Conservation (phyloP, 1,140 invertebrate species). For the Aphaenogaster ashmeadi region DNA sequence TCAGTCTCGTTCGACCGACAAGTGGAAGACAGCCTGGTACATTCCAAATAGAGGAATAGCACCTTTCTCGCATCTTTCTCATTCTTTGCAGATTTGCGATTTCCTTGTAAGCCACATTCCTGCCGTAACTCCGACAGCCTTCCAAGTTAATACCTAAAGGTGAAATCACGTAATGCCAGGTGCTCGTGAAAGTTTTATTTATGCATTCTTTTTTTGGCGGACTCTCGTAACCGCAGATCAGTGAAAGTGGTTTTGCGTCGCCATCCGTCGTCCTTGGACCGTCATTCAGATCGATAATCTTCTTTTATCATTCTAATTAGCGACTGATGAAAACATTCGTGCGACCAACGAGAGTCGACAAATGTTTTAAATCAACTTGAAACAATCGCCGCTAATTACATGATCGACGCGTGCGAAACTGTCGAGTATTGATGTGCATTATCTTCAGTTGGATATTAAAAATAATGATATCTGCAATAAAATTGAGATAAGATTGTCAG, state of each 20-base stretch:
- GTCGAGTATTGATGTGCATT: not conserved
- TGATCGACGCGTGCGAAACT: not conserved
- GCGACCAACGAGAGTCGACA: not conserved
- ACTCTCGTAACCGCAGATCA: not conserved
- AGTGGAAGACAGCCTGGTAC: not conserved
- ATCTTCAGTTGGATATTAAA: not conserved
- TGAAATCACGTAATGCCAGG: constrained; percentile 24
- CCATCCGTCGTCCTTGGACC: not conserved
- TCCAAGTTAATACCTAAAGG: not conserved
- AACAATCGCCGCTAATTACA: constrained; percentile 9
- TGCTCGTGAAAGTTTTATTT: constrained; percentile 44
- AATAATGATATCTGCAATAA: not conserved
- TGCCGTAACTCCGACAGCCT: not conserved
- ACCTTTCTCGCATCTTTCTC: not conserved
- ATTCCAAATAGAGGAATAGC: not conserved
- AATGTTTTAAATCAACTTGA: not conserved
- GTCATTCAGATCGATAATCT: not conserved
- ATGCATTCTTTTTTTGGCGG: constrained; percentile 11
- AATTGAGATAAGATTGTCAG: not conserved
- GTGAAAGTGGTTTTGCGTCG: constrained; percentile 15
- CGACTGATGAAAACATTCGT: not conserved
- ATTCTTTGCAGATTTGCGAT: not conserved
- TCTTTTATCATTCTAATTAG: not conserved
- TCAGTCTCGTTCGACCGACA: not conserved
- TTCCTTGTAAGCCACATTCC: not conserved